A percentile compares a stretch with the other conserved stretches of the same genome.
These are phyloP conservation scores for Galaxias olidus DNA, from an alignment of 2,797 vertebrate species.

Conservation along the genomic window DNA sequence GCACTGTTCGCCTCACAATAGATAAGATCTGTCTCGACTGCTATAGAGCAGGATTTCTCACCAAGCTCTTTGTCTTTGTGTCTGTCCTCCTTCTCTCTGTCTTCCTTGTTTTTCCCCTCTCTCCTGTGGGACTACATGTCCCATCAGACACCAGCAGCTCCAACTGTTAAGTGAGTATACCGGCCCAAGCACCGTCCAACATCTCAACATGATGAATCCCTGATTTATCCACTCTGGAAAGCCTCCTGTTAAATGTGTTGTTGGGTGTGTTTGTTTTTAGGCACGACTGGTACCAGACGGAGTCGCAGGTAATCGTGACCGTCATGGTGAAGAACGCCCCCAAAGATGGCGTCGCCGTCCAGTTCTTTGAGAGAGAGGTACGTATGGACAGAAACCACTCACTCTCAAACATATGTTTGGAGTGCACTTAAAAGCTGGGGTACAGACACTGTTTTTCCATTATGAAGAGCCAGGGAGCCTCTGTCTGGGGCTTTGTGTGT, in stretches of 20 bases:
- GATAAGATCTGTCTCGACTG: neutral
- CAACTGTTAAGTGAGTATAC: conserved; percentile 65
- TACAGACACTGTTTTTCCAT: too few relatives aligned
- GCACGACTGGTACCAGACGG: conserved; percentile 98
- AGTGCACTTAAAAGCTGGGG: neutral
- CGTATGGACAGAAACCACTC: conserved; percentile 12
- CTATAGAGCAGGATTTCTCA: neutral
- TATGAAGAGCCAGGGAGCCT: too few relatives aligned
- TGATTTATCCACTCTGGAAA: neutral
- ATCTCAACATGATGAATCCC: neutral
- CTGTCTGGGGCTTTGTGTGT: too few relatives aligned
- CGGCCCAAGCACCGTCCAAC: too few relatives aligned
- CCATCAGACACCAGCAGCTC: conserved; percentile 50
- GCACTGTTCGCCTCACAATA: conserved; percentile 64
- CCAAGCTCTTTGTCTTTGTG: conserved; percentile 11
- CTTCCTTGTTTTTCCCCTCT: conserved; percentile 25
- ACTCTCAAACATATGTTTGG: conserved; percentile 15
- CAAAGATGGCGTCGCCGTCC: conserved; percentile 83
- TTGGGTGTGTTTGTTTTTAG: conserved; percentile 57
- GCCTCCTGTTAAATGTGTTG: neutral
- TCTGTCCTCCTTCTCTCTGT: conserved; percentile 23
- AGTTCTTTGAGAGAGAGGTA: conserved; percentile 89
- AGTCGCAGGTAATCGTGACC: conserved; percentile 91
- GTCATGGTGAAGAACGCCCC: conserved; percentile 90
- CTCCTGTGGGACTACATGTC: conserved; percentile 31